A percentile compares a stretch with the other conserved stretches of the same genome.
phyloP scores from a whole-genome alignment of 2,888 invertebrate species.

The Melipona bicolor region DNA sequence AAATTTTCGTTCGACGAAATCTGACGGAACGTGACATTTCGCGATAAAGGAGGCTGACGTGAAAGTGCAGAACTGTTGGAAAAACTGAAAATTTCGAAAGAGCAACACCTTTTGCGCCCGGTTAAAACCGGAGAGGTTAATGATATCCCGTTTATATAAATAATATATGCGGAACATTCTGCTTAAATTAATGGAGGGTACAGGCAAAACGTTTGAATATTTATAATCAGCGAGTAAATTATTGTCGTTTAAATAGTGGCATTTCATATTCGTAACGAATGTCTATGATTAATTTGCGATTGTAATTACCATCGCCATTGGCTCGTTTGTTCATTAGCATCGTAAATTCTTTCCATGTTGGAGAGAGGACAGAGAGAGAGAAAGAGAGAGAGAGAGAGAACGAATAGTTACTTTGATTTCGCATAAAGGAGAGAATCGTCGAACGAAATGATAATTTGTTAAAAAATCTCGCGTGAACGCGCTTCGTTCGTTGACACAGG shows the following conservation, averaged over 20 bases:
- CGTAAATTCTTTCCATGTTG: too few species aligned
- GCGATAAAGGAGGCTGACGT: not conserved
- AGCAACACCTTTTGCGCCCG: not conserved
- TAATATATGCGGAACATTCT: not conserved
- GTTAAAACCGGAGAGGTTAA: not conserved
- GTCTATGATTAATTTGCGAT: conserved; percentile 18
- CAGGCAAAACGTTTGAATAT: conserved; percentile 21
- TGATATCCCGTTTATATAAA: not conserved
- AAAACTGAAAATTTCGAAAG: not conserved
- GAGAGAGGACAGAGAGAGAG: not conserved
- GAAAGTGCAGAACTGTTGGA: not conserved
- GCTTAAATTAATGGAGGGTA: not conserved
- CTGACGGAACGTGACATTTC: not conserved
- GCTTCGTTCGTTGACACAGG: not conserved
- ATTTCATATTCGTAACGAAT: conserved; percentile 17
- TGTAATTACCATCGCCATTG: conserved; percentile 12
- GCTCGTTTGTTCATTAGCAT: not conserved
- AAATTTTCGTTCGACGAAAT: not conserved
- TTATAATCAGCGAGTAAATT: conserved; percentile 26
- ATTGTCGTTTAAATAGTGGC: conserved; percentile 4
- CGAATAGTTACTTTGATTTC: not conserved
- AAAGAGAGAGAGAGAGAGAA: not conserved
- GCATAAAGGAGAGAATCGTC: not conserved
- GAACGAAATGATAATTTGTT: conserved; percentile 8
- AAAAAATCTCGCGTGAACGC: conserved; percentile 7